These are phyloP conservation scores for Dermolepida albohirtum DNA, from an alignment of 2,888 invertebrate species.

Conservation along the genomic window DNA sequence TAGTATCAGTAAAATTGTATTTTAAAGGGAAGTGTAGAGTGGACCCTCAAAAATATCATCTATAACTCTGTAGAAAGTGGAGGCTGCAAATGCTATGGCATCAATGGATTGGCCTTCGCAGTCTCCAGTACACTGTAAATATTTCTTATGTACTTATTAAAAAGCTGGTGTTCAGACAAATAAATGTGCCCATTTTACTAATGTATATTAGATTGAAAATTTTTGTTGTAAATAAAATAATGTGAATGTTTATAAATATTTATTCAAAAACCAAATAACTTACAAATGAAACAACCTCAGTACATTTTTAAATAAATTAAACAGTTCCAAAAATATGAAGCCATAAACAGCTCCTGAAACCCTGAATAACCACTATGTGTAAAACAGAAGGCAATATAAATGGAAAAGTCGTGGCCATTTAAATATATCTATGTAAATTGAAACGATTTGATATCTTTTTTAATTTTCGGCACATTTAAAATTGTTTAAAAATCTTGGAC, in stretches of 20 bases:
- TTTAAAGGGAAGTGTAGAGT: no score
- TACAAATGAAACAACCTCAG: slow-evolving; percentile 67
- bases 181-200: no score
- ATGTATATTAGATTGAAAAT: no score
- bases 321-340: slow-evolving; percentile 67
- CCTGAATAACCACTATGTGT: slow-evolving; percentile 67
- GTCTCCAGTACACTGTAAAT: no score
- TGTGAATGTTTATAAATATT: slow-evolving; percentile 57
- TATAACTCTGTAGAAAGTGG: no score
- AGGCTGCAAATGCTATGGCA: no score
- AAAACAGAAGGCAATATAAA: slow-evolving; percentile 58
- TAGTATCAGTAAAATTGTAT: no score
- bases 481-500: slow-evolving; percentile 50
- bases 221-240: slow-evolving; percentile 10
- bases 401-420: slow-evolving; percentile 46
- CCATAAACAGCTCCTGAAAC: slow-evolving; percentile 69
- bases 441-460: slow-evolving; percentile 49
- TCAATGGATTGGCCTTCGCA: no score
- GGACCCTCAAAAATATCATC: no score
- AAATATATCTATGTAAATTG: slow-evolving; percentile 49
- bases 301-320: slow-evolving; percentile 66
- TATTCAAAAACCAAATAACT: slow-evolving; percentile 66
- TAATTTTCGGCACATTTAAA: slow-evolving; percentile 53
- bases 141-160: no score
- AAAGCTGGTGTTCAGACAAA: no score